Evolutionary conservation across 2,888 invertebrate species (phyloP), one percentile per base, ranked within the genome.

Genomic region (Phymatocera aterrima): DNA sequence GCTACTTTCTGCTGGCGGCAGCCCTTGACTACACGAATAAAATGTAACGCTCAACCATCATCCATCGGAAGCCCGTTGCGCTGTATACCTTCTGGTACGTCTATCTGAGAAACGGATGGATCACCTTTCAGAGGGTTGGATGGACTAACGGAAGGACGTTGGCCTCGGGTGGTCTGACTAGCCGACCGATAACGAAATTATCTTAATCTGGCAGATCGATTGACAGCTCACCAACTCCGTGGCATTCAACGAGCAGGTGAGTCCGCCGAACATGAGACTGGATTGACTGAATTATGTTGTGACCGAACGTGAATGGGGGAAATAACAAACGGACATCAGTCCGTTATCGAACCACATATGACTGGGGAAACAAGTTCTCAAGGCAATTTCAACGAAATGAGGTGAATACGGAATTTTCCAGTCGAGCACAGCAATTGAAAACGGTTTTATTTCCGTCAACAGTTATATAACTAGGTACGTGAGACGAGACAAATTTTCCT

Each of bases 181-280:
- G 57, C 43, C 75, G 15, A 57, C 82, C 83, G 85, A 84, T 87
- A 86, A 86, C 85, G 82, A 86, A 86, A 85, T 87, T 87, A 87
- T 87, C 86, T 86, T 86, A 86, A 87, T 85, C 84, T 84, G 79
- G 79, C 79, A 81, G 83, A 85, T 87, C 86, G 87, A 86, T 87
- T 86, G 85, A 85, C 85, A 86, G 86, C 84, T 84, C 86, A 84
- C 85, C 85, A 86, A 87, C 87, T 81, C 82, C 79, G 80, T 81
- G 57, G 81, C 82, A 80, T 79, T 83, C 81, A 82, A 83, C 57
- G 24, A 75, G 57, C 0, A 72, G 72, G 48, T 34, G 51, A 72
- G 21, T 72, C 72, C 18, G 51, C 65, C 40, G 24, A 65, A 65
- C 43, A 24, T 43, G 43, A 65, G 43, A 40, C 21, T 40, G 10